Base-by-base conservation (phyloP, 2,888 invertebrate species). In the Carcina quercana region DNA sequence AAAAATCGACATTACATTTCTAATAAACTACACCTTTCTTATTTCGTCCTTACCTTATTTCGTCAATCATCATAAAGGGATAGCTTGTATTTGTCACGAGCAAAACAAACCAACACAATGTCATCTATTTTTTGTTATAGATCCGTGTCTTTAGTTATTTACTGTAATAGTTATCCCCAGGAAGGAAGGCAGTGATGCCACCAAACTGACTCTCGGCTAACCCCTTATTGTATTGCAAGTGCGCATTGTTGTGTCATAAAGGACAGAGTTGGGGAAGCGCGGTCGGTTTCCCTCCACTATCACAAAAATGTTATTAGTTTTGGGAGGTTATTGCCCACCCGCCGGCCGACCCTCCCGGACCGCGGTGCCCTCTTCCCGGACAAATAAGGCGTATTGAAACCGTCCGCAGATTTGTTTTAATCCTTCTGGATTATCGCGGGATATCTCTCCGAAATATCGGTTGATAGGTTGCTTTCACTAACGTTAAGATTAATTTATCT, bases 301-400 rank as follows among this genome's bases (percentile, higher is more conserved):
- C 74, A 69, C 66, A 80, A 80, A 79, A 78, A 79, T 80, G 74
- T 78, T 80, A 80, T 80, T 80, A 78, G 79, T 79, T 79, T 78
- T 69, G 68, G 73, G 68, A 60, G 74, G 74, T 71, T 76, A 74
- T 79, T 75, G 74, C 69, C 70, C 69, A 65, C 71, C 71, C 61
- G 60, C 59, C 66, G 58, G 51, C 55, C 64, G 59, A 58, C 67
- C 73, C 69, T 66, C 63, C 20, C 20, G n/a, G n/a, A n/a, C n/a
- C n/a, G n/a, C 50, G 56, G 37, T 49, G 53, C 55, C 56, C 62
- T 56, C 60, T 50, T 60, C 56, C 58, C 58, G 59, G 58, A 60
- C 68, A 69, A 67, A 67, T 64, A 64, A 48, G 50, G 58, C 50
- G 57, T 64, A 70, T 71, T 67, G 65, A 62, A 65, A 60, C 60